phyloP scores from a whole-genome alignment of 2,113 vertebrate species.

The Martes martes region DNA sequence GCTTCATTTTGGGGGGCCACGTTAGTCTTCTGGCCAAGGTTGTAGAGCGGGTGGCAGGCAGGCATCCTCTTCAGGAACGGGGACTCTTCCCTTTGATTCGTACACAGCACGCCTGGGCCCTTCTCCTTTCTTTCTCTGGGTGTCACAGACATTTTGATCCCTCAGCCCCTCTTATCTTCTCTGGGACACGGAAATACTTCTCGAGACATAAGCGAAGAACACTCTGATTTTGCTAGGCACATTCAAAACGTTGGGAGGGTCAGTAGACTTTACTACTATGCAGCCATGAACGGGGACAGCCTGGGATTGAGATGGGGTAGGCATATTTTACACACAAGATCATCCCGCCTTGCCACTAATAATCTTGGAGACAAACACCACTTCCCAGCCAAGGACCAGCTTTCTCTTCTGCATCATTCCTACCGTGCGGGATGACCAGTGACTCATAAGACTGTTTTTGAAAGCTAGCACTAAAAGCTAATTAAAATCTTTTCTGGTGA shows the following conservation, averaged over 20 bases:
- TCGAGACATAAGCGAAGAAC: conserved; percentile 25
- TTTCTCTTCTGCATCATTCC: conserved; percentile 65
- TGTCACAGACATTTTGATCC: conserved; percentile 65
- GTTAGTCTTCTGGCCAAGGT: conserved; percentile 51
- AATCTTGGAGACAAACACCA: conserved; percentile 67
- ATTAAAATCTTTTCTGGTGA: conserved; percentile 86
- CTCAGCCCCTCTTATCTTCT: conserved; percentile 11
- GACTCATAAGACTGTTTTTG: conserved; percentile 79
- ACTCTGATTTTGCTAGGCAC: conserved; percentile 53
- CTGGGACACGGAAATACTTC: conserved; percentile 30
- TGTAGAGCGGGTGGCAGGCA: neutral
- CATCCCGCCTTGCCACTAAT: conserved; percentile 43
- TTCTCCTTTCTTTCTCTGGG: conserved; percentile 60
- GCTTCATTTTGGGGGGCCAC: conserved; percentile 51
- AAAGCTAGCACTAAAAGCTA: conserved; percentile 85
- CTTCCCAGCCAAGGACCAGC: conserved; percentile 52
- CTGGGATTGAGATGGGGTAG: conserved; percentile 50
- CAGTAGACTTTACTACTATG: conserved; percentile 49
- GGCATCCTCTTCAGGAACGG: neutral
- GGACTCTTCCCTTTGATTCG: conserved; percentile 54
- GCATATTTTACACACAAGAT: conserved; percentile 57
- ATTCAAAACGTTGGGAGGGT: conserved; percentile 62
- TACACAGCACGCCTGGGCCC: conserved; percentile 40
- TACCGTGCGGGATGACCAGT: conserved; percentile 74
- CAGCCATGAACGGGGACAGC: neutral